A percentile compares a stretch with the other conserved stretches of the same genome.
phyloP scores from a whole-genome alignment of 2,113 vertebrate species.

The Telmatochromis sp. region DNA sequence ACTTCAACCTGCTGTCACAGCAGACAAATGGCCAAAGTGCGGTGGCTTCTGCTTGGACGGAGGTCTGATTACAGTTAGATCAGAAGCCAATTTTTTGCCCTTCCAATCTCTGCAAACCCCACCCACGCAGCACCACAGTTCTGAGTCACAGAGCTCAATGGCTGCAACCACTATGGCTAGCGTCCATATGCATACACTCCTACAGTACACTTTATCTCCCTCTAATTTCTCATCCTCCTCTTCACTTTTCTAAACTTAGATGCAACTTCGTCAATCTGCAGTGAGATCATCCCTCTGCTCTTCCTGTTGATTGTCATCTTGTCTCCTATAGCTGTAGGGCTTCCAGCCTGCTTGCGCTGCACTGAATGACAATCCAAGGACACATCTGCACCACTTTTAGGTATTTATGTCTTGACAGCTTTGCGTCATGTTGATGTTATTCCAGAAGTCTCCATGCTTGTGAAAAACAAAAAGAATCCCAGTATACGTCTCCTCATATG shows the following conservation, averaged over 20 bases:
- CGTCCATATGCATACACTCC: conserved; percentile 45
- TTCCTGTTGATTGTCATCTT: conserved; percentile 12
- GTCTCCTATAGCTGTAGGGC: background rate
- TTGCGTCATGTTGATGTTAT: background rate
- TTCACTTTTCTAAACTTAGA: conserved; percentile 53
- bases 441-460: background rate
- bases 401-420: background rate
- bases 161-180: conserved; percentile 17
- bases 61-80: background rate
- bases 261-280: conserved; percentile 21
- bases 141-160: conserved; percentile 45
- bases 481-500: background rate
- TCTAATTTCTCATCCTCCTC: conserved; percentile 38
- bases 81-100: conserved; percentile 10
- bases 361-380: conserved; percentile 48
- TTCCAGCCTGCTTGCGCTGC: background rate
- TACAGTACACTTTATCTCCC: conserved; percentile 23
- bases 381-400: conserved; percentile 5
- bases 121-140: conserved; percentile 34
- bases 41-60: conserved; percentile 3
- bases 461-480: background rate
- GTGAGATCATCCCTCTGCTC: conserved; percentile 8
- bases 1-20: background rate
- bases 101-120: conserved; percentile 24
- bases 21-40: background rate